Base-by-base conservation (phyloP, 2,797 vertebrate species). In the Mormyrops attenuatus region DNA sequence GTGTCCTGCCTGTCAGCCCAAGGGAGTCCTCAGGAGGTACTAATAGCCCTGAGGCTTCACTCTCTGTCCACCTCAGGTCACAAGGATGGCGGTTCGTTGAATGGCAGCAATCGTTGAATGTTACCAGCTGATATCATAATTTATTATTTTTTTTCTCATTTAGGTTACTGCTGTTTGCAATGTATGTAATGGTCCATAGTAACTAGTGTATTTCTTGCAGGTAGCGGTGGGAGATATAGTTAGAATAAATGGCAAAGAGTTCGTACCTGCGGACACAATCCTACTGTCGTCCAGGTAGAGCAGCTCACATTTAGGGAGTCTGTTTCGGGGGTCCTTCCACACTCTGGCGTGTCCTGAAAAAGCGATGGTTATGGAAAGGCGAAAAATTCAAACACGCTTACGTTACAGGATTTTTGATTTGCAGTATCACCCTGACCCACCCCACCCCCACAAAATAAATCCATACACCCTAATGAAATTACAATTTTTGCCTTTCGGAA, bases 231-330 rank as follows among this genome's bases (percentile, higher is more conserved):
- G 98, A 95, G 97, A 99, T 97, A 95, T 99, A 97, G 94, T 99
- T 98, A 97, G 96, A 98, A 95, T 99, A 97, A 98, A 97, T 97
- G 97, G 96, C 96, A 97, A 96, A 96, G 98, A 99, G 96, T 98
- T 96, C 95, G 95, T 99, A 96, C 98, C 98, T 95, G 98, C 97
- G 96, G 98, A 99, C 95, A 96, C 96, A 96, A 96, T 98, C 95
- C 96, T 99, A 95, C 97, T 99, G 92, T 98, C 97, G 91, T 98
- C 98, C 97, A 99, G 98, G 98, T 99, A 99, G 95, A 96, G 95
- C 96, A 95, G 96, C 88, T 94, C 90, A 85, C 41, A 49, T 9
- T 22, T 85, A 85, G 82, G 44, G 44, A 52, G 8, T 49, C 38
- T 11, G 20, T 85, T 85, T 22, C 20, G 5, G n/a, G 49, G n/a